Evolutionary conservation across 2,113 vertebrate genomes (phyloP), one percentile per base, ranked within the genome.

Genomic region (Sphaerodactylus townsendi): DNA sequence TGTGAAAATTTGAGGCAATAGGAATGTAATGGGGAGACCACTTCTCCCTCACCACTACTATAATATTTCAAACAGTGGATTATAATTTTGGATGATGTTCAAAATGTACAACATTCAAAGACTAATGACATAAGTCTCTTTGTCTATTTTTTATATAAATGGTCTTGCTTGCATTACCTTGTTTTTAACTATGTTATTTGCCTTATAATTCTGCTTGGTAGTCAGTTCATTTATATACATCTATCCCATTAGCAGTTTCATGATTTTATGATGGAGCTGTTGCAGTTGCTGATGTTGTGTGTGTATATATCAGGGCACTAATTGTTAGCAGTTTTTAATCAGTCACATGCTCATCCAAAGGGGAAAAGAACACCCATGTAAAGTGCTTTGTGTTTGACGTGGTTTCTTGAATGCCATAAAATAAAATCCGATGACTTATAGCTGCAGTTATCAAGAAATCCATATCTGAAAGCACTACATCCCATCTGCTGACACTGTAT

Each of bases 61-160:
- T 46, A 91, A 65, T 88, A 88, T 94, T 95, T 94, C 88, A 96
- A 93, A 87, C 39, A 84, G 56, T 56, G 64, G 79, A 93, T 93
- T 92, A 88, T 65, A 89, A 84, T 88, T 93, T 94, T 92, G 89
- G 88, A 92, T 80, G 37, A 80, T 85, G 25, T 91, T 93, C 87
- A 92, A 93, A 90, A 94, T 19, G 59, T 79, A 88, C 75, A 86
- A 90, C 94, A 91, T 88, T 90, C 84, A 90, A 94, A 93, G 88
- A 83, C 56, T 79, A 82, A 90, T 84, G 79, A 86, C 68, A 28
- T 86, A 91, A 94, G 23, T 91, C 87, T 76, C 59, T 86, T 87
- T 73, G 83, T 89, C 83, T 90, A 64, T 23, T 56, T 92, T 95
- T 93, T 73, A 89, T 83, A 90, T 92, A 91, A 87, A 78, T 90